These are phyloP conservation scores for Stenurella melanura DNA, from an alignment of 2,888 invertebrate species.

Conservation along the genomic window DNA sequence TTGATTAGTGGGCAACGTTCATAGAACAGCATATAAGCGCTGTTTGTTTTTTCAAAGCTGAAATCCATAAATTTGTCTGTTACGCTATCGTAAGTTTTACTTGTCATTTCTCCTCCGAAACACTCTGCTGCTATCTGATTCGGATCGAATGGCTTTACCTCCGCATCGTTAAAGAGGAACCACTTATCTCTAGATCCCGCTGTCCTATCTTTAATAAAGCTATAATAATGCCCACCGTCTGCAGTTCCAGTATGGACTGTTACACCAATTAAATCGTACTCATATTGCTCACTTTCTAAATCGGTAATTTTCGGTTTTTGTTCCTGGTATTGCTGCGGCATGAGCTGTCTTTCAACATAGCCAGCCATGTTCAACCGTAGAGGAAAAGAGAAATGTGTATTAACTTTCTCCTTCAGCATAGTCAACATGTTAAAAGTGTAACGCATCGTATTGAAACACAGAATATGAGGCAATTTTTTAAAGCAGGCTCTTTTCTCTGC, in stretches of 20 bases:
- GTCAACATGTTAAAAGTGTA: conserved; percentile 98
- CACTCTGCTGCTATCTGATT: conserved; percentile 96
- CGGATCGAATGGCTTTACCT: conserved; percentile 96
- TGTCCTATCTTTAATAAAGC: conserved; percentile 92
- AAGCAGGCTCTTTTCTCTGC: conserved; percentile 92
- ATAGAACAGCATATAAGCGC: conserved; percentile 98
- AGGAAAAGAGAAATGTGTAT: conserved; percentile 97
- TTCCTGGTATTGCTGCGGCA: conserved; percentile 91
- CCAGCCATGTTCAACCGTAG: conserved; percentile 94
- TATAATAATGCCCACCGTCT: conserved; percentile 97
- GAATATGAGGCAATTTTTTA: conserved; percentile 92
- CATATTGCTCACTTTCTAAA: conserved; percentile 80
- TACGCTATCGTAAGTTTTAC: conserved; percentile 96
- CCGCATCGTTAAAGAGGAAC: conserved; percentile 94
- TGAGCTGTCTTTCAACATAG: conserved; percentile 94
- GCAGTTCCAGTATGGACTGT: conserved; percentile 99
- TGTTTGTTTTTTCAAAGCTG: conserved; percentile 97
- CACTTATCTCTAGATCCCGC: conserved; percentile 88
- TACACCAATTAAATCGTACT: conserved; percentile 84
- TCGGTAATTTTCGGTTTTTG: conserved; percentile 77
- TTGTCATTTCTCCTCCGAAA: conserved; percentile 98
- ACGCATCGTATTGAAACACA: conserved; percentile 97
- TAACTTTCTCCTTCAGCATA: conserved; percentile 97
- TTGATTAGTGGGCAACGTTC: conserved; percentile 80
- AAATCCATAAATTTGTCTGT: conserved; percentile 98